Conservation (phyloP, 2,113 vertebrate genomes). For the Calyptomena viridis region DNA sequence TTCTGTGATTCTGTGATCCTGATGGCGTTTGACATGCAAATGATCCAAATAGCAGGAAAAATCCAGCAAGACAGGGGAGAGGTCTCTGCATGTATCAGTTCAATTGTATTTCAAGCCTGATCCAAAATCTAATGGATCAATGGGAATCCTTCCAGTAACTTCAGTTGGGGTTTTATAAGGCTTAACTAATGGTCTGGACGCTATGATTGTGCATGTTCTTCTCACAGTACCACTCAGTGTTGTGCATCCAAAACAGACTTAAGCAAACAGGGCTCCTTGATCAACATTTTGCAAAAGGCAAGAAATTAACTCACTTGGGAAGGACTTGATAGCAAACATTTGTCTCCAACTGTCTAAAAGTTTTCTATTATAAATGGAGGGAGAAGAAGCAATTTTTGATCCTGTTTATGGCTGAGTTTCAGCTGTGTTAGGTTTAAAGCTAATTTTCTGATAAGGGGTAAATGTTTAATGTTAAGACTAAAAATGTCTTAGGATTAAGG, state of each 20-base stretch:
- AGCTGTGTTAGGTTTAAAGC: background rate
- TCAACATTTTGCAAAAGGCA: background rate
- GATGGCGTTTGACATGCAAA: background rate
- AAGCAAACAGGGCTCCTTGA: background rate
- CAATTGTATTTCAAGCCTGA: background rate
- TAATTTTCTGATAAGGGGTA: background rate
- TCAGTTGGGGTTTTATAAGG: background rate
- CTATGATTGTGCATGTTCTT: background rate
- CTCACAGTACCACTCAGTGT: background rate
- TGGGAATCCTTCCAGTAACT: constrained; percentile 36
- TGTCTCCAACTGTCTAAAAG: background rate
- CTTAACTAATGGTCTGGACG: background rate
- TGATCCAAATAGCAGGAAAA: background rate
- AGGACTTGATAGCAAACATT: background rate
- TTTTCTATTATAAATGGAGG: background rate
- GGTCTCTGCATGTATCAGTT: background rate
- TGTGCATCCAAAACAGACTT: background rate
- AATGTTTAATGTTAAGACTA: background rate
- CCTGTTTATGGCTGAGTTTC: background rate
- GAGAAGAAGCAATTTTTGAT: background rate
- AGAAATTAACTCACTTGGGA: background rate
- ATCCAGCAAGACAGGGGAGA: background rate
- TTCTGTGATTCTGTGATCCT: background rate
- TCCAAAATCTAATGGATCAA: constrained; percentile 51
- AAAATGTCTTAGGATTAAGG: background rate